Conservation (phyloP, 2,113 vertebrate species). For the Syrrhaptes paradoxus region DNA sequence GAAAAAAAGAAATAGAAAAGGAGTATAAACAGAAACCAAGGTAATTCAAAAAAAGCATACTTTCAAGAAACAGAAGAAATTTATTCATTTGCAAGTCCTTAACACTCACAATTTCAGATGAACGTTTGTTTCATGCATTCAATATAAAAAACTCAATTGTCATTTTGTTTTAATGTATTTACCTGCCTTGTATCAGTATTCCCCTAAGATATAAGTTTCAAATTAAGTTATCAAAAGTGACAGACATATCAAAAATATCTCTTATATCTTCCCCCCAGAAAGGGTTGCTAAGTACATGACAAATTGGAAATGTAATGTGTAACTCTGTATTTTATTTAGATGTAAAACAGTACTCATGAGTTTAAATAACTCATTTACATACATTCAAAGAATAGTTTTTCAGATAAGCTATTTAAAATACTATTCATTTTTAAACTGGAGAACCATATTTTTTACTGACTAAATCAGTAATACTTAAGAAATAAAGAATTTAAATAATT, state of each 20-base stretch:
- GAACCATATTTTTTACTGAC: conserved; percentile 17
- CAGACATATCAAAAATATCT: conserved; percentile 69
- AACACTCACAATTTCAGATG: conserved; percentile 18
- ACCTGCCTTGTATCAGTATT: conserved; percentile 65
- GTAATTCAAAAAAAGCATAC: neutral
- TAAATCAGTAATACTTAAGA: conserved; percentile 29
- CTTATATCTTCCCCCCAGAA: conserved; percentile 55
- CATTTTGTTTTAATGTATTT: conserved; percentile 70
- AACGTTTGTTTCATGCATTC: conserved; percentile 18
- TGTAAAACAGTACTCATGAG: conserved; percentile 33
- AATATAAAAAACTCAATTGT: conserved; percentile 53
- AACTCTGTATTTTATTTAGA: conserved; percentile 68
- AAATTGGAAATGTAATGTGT: conserved; percentile 60
- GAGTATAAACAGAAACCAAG: neutral
- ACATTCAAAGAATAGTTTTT: conserved; percentile 40
- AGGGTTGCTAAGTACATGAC: conserved; percentile 40
- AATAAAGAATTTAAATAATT: conserved; percentile 2
- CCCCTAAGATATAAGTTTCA: conserved; percentile 68
- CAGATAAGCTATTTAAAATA: conserved; percentile 36
- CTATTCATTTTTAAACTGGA: conserved; percentile 42
- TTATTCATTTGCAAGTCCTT: conserved; percentile 21
- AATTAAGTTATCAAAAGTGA: conserved; percentile 74
- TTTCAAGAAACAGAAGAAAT: conserved; percentile 31
- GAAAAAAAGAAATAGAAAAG: neutral
- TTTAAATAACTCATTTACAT: conserved; percentile 64